A percentile compares a stretch with the other conserved stretches of the same genome.
These are phyloP conservation scores for Psittacara wagleri DNA, from an alignment of 2,113 vertebrate genomes.

Conservation along the genomic window DNA sequence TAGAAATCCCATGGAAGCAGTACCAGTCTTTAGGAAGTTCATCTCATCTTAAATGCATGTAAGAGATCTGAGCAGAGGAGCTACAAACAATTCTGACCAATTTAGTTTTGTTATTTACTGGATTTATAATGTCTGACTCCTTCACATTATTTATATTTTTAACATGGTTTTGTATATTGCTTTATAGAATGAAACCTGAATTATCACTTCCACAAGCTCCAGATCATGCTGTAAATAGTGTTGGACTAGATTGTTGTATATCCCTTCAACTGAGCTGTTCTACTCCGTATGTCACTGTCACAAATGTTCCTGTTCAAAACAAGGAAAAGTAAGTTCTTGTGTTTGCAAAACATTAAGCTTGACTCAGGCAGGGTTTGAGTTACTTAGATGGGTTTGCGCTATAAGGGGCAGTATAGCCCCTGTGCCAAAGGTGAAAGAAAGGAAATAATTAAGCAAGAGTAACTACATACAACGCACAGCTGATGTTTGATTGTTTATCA, in stretches of 20 bases:
- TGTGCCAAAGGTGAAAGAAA: background rate
- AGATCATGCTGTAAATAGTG: rapidly evolving
- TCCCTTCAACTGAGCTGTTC: background rate
- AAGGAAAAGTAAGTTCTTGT: background rate
- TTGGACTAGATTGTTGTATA: background rate
- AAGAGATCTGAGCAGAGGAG: background rate
- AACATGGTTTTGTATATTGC: background rate
- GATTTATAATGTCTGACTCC: background rate
- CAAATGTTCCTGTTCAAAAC: background rate
- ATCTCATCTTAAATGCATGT: background rate
- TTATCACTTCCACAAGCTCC: background rate
- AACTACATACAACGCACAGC: background rate
- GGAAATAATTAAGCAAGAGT: background rate
- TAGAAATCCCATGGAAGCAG: background rate
- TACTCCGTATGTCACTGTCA: rapidly evolving
- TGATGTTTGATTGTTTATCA: background rate
- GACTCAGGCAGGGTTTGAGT: background rate
- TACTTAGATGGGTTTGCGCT: background rate
- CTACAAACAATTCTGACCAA: background rate
- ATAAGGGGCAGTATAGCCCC: background rate
- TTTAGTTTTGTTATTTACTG: background rate
- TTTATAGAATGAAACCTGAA: background rate
- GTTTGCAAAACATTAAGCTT: background rate
- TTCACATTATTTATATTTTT: background rate
- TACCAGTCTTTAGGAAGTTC: background rate